Base-by-base conservation (phyloP, 2,888 invertebrate genomes). In the Odontocerum albicorne region DNA sequence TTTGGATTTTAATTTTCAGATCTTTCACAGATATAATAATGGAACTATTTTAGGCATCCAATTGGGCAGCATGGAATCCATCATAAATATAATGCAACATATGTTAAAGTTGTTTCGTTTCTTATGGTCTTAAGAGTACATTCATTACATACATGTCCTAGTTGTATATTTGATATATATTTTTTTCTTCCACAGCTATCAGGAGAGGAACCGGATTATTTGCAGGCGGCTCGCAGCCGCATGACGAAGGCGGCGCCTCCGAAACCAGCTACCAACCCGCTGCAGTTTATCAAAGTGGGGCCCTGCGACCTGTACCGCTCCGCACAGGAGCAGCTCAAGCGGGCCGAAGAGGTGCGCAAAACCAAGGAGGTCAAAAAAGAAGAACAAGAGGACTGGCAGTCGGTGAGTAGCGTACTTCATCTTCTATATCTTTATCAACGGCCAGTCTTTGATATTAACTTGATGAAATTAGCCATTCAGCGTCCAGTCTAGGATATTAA, bases 361-460 rank as follows among this genome's bases (percentile, higher is more conserved):
- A 84, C 87, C 49, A 88, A 90, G 67, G 88, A 90, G 65, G 86
- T 89, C 59, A 80, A 86, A 56, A 84, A 88, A 65, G 91, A 92
- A 70, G 87, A 91, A 65, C 88, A 89, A 62, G 92, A 92, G 73
- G 92, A 92, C 69, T 93, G 93, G 93, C 93, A 93, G 77, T 88
- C 89, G 80, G 92, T 92, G 73, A 84, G 86, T 72, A 64, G 15
- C 52, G 50, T 10, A 61, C 62, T 63, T 61, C 44, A 63, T 67
- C 69, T 39, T 39, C n/a, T n/a, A n/a, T n/a, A n/a, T n/a, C n/a
- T n/a, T n/a, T n/a, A n/a, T n/a, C n/a, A n/a, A n/a, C n/a, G n/a
- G n/a, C n/a, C n/a, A n/a, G n/a, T n/a, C n/a, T n/a, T n/a, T n/a
- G n/a, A n/a, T n/a, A n/a, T n/a, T n/a, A n/a, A n/a, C n/a, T n/a